These are phyloP conservation scores for Propithecus deckenii DNA, from an alignment of 2,797 vertebrate species.

Conservation along the genomic window DNA sequence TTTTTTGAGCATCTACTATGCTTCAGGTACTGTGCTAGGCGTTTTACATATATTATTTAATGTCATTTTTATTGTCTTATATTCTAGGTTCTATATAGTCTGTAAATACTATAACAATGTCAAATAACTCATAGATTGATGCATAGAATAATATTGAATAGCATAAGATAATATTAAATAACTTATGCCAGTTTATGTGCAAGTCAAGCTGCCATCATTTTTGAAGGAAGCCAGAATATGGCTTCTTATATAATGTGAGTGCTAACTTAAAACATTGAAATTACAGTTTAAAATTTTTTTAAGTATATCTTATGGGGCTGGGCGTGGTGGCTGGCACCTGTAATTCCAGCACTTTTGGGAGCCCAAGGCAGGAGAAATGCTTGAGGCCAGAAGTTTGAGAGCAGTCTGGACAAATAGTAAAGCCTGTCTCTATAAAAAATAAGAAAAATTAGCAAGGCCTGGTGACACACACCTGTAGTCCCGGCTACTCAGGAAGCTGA, in stretches of 20 bases:
- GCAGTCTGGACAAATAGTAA: too few relatives aligned
- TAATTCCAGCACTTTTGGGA: too few relatives aligned
- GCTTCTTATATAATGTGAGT: not conserved
- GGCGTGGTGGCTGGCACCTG: too few relatives aligned
- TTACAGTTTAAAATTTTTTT: not conserved
- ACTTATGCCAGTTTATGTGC: not conserved
- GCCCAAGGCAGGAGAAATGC: too few relatives aligned
- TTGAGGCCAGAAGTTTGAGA: too few relatives aligned
- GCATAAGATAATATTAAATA: not conserved
- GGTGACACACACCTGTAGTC: not conserved
- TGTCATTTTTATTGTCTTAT: not conserved
- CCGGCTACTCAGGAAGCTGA: not conserved
- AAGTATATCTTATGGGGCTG: not conserved
- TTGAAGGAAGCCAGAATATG: not conserved
- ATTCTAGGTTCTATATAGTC: not conserved
- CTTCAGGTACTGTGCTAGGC: not conserved
- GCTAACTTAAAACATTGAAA: conserved; percentile 21
- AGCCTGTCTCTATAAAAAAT: too few relatives aligned
- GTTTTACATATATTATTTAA: not conserved
- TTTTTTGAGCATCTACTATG: not conserved
- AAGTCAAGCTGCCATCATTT: not conserved
- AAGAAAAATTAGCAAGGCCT: too few relatives aligned
- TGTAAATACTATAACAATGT: not conserved
- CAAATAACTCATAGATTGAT: not conserved
- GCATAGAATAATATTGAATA: not conserved